Base-by-base conservation (phyloP, 2,113 vertebrate genomes). In the Silurus glanis region DNA sequence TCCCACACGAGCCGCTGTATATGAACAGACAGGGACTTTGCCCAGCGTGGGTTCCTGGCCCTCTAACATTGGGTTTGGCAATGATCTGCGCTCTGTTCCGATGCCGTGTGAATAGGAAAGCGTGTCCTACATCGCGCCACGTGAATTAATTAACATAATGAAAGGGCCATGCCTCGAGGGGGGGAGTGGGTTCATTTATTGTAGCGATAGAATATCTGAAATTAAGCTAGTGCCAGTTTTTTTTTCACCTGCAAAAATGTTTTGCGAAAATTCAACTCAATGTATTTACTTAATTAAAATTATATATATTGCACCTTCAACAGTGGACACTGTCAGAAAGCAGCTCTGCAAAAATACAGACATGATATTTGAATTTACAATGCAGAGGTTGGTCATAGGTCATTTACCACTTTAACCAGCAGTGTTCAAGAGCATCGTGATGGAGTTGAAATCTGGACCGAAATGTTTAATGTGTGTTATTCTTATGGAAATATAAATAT, bases 71-170 rank as follows among this genome's bases (percentile, higher is more conserved):
- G 58, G 56, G 4, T 80, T 80, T 80, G 78, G 78, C 78, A 80
- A 80, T 45, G 56, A 80, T 80, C 61, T 82, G 80, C 80, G n/a
- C 45, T 82, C 80, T 82, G 80, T 82, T 69, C 62, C 23, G 61
- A 69, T 69, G 81, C 64, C 62, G 81, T 83, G 81, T 83, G 81
- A 83, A 83, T 83, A 67, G 62, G 64, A 83, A 83, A 82, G 85
- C 81, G 49, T 84, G 82, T 86, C 85, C 88, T 89, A 88, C 83
- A 87, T 51, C 83, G 86, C 79, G 85, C 69, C 83, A 88, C 87
- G 89, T 88, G 80, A 87, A 89, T 89, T 86, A 74, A 91, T 91
- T 90, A 90, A 78, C 89, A 91, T 91, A 91, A 91, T 91, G 83
- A 90, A 90, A 83, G 88, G 83, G 9, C 78, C 78, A 6, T 80